Evolutionary conservation across 2,888 invertebrate genomes (phyloP), one percentile per base, ranked within the genome.

Genomic region (Isotomurus palustris): DNA sequence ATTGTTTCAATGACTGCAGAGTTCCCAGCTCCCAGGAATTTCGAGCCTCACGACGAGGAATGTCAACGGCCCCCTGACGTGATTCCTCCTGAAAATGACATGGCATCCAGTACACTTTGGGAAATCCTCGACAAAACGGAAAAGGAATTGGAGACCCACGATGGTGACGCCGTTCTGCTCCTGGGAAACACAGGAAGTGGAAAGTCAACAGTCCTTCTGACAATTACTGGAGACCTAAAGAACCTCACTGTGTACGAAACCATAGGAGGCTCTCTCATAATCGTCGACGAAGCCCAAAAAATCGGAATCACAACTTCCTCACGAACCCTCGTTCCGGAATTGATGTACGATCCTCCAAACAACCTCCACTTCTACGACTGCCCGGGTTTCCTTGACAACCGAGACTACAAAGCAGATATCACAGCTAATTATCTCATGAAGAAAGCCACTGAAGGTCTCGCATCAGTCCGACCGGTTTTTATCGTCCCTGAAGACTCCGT

Each of bases 311-410:
- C 32, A 8, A 32, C 32, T 8, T 10, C 8, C 12, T 32, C 32
- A 32, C 8, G 12, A 32, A 32, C 32, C 12, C 32, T 32, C 8
- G 12, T 32, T 12, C 32, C 32, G 10, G 32, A 32, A 12, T 12
- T 32, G 10, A 12, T 32, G 10, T n/a, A n/a, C n/a, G n/a, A n/a
- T n/a, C n/a, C n/a, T n/a, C 8, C 8, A 10, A 12, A 32, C 8
- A 32, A 32, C 12, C 8, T 12, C 32, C 10, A 8, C 8, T 36
- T 47, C 25, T 54, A 54, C 47, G 54, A 54, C 47, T 54, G 32
- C 25, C 54, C 57, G 4, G 57, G 57, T 8, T 57, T 57, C 24
- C 28, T 24, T 29, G 57, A 57, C 25, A 52, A 45, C 1, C 25
- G 57, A 1, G 44, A 45, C 1, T 4, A 19, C 3, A 19, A 24